Evolutionary conservation across 1,140 invertebrate species (phyloP), one percentile per base, ranked within the genome.

Genomic region (Drosophila punjabiensis): DNA sequence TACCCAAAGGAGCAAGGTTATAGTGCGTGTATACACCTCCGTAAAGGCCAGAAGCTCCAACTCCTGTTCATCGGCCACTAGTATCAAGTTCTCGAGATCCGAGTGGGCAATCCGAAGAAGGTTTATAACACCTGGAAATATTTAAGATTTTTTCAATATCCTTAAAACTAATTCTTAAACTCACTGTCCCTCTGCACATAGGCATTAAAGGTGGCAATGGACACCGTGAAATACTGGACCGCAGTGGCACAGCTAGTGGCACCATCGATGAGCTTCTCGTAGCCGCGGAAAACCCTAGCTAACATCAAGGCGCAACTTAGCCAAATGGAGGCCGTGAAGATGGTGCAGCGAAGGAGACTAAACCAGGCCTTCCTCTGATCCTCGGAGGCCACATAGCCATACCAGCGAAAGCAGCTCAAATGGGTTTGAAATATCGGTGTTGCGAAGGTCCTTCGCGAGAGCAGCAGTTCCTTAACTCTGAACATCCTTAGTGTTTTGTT

Each of bases 251-350:
- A 92, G 16, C 80, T 92, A 9, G 82, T 92, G 24, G 89, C 89
- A 1, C 82, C 85, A 55, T 86, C 89, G 5, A 53, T 85, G 0
- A 92, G 71, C 2, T 73, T 76, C n/a, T 82, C 79, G 48, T 81
- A 92, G 32, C 85, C 82, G 1, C 71, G 62, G 1, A 84, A 79
- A 3, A 77, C 71, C 7, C 86, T 59, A 3, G 20, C 45, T 10
- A 87, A 28, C 82, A 83, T 75, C 37, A 91, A 10, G 0, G 37
- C 81, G 14, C 80, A 91, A 18, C 80, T 79, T 9, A 91, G 2
- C 87, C 87, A 91, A 63, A 91, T 81, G 10, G 87, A 91, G 9
- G 75, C 80, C 5, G 87, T 91, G n/a, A 91, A 91, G 10, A 91
- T 5, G 24, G 65, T 83, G 76, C 87, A 87, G 7, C 87, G 87